phyloP scores from a whole-genome alignment of 2,888 invertebrate genomes.

The Tuberolachnus salignus region DNA sequence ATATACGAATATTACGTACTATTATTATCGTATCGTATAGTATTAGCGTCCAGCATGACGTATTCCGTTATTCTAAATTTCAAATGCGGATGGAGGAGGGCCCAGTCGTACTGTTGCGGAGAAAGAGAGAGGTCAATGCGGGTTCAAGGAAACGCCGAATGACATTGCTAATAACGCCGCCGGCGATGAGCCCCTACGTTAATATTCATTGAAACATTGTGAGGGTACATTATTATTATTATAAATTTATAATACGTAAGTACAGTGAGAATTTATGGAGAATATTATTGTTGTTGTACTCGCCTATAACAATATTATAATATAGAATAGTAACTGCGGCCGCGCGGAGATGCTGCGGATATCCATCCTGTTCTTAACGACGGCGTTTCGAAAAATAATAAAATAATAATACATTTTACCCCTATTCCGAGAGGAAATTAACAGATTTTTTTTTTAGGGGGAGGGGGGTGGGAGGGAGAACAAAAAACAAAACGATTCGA shows the following conservation, averaged over 20 bases:
- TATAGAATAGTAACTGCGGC: too few species aligned
- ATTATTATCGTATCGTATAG: background rate
- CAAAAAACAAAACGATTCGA: too few species aligned
- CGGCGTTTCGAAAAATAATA: background rate
- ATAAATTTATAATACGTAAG: background rate
- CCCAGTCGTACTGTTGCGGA: too few species aligned
- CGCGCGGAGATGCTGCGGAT: too few species aligned
- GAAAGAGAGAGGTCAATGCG: constrained; percentile 36
- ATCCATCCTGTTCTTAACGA: constrained; percentile 14
- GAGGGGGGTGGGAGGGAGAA: too few species aligned
- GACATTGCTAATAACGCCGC: constrained; percentile 35
- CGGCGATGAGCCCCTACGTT: constrained; percentile 44
- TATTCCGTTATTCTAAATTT: constrained; percentile 12
- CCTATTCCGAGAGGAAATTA: constrained; percentile 4
- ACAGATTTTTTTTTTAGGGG: too few species aligned
- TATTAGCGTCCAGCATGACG: background rate
- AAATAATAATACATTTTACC: too few species aligned
- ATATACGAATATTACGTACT: too few species aligned
- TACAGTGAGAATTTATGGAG: constrained; percentile 35
- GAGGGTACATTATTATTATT: constrained; percentile 42
- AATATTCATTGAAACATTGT: constrained; percentile 43
- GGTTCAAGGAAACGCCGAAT: constrained; percentile 50
- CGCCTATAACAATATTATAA: too few species aligned
- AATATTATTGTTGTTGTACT: constrained; percentile 19
- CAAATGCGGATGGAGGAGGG: constrained; percentile 3